phyloP scores from a whole-genome alignment of 1,140 invertebrate genomes.

The Drosophila athabasca region DNA sequence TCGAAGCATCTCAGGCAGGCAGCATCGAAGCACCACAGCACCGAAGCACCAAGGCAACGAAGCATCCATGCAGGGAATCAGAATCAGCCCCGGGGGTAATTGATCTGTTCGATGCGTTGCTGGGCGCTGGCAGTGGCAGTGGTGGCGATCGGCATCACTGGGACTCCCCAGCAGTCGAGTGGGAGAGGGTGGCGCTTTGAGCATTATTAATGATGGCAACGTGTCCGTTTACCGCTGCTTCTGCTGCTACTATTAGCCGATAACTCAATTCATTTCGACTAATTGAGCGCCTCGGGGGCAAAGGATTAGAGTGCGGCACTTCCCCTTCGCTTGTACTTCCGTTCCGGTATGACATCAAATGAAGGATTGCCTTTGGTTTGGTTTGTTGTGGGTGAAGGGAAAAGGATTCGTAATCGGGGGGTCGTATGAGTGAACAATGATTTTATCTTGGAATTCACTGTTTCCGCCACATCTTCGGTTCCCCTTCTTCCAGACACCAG shows the following conservation, averaged over 20 bases:
- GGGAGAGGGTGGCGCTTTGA: conserved; percentile 38
- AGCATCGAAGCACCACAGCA: conserved; percentile 17
- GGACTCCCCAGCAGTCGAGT: conserved; percentile 56
- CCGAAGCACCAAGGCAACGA: background rate
- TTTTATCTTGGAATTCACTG: too few relatives aligned
- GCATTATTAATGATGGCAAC: conserved; percentile 75
- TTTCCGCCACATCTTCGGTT: too few relatives aligned
- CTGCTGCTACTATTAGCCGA: conserved; percentile 58
- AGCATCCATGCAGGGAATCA: conserved; percentile 36
- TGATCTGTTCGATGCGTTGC: conserved; percentile 70
- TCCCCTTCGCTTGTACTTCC: conserved; percentile 20
- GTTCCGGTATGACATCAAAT: conserved; percentile 3
- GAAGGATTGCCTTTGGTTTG: too few relatives aligned
- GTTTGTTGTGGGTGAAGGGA: too few relatives aligned
- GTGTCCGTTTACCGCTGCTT: conserved; percentile 41
- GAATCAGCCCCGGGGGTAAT: conserved; percentile 45
- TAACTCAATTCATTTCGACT: conserved; percentile 77
- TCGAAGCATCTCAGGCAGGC: conserved; percentile 1
- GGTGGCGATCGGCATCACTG: conserved; percentile 65
- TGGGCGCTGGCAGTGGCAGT: conserved; percentile 25
- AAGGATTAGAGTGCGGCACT: conserved; percentile 18
- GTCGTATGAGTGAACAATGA: too few relatives aligned
- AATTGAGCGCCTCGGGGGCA: conserved; percentile 51
- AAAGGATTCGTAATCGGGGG: too few relatives aligned
- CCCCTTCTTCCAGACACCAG: too few relatives aligned